Evolutionary conservation across 2,888 invertebrate species (phyloP).

Genomic region (Epistrophella euchroma): DNA sequence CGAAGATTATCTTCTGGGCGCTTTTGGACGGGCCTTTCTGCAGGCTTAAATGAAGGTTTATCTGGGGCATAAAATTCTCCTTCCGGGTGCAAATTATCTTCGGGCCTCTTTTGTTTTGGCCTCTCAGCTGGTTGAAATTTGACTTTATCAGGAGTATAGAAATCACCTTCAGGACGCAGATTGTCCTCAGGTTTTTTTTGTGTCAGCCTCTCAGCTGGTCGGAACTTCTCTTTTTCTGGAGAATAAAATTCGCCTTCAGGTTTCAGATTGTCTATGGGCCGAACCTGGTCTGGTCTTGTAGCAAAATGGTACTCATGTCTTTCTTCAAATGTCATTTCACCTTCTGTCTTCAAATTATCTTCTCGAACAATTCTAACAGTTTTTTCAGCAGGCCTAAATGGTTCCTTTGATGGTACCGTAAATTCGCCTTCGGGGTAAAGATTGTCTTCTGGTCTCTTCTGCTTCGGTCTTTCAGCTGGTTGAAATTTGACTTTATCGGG

Average conservation of each 20-base stretch:
- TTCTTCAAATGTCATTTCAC: conserved; percentile 72
- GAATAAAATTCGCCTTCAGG: conserved; percentile 85
- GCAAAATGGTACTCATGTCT: neutral
- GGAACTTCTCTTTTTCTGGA: conserved; percentile 84
- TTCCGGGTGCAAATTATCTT: conserved; percentile 62
- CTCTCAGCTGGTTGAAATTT: conserved; percentile 84
- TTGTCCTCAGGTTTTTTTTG: conserved; percentile 81
- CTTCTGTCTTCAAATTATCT: conserved; percentile 86
- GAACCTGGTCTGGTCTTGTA: neutral
- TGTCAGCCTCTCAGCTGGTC: conserved; percentile 85
- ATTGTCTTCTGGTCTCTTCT: conserved; percentile 84
- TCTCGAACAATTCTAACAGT: conserved; percentile 84
- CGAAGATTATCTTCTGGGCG: too few species aligned
- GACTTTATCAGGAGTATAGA: conserved; percentile 82
- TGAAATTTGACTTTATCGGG: conserved; percentile 84
- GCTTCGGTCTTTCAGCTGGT: conserved; percentile 85
- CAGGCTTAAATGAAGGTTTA: too few species aligned
- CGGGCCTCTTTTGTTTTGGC: conserved; percentile 84
- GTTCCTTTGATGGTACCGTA: conserved; percentile 77
- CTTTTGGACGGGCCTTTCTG: too few species aligned
- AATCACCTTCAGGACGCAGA: neutral
- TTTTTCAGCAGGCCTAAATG: conserved; percentile 83
- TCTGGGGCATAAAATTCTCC: neutral
- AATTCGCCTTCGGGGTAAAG: conserved; percentile 82
- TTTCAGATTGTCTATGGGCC: conserved; percentile 62